These are phyloP conservation scores for Hetaerina titia DNA, from an alignment of 2,888 invertebrate species.

Conservation along the genomic window DNA sequence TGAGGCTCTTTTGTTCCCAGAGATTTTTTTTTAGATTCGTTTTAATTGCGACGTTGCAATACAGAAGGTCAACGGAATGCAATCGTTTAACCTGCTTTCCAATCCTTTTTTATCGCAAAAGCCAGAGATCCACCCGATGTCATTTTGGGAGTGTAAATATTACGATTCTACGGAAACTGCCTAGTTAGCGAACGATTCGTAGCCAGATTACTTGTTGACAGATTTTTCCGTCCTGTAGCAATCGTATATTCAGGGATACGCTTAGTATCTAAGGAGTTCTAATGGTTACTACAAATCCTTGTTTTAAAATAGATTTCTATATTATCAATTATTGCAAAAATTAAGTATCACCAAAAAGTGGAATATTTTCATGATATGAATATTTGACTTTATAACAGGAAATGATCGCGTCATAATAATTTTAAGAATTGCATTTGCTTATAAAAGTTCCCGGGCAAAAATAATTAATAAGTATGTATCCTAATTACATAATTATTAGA, in stretches of 20 bases:
- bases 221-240: not conserved
- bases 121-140: not conserved
- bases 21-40: not conserved
- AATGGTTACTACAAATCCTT: not conserved
- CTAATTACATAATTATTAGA: too few species aligned
- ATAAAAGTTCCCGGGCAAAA: too few species aligned
- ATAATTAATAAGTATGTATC: too few species aligned
- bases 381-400: too few species aligned
- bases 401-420: too few species aligned
- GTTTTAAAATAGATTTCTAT: not conserved
- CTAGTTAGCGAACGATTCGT: not conserved
- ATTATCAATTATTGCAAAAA: too few species aligned
- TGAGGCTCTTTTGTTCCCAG: constrained; percentile 47
- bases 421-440: too few species aligned
- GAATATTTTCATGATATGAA: too few species aligned
- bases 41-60: constrained; percentile 51
- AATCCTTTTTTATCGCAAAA: constrained; percentile 31
- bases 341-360: too few species aligned
- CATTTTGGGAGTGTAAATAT: constrained; percentile 57
- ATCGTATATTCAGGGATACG: not conserved
- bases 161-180: not conserved
- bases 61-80: constrained; percentile 42
- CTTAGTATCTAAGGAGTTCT: not conserved
- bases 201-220: not conserved
- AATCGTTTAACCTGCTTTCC: constrained; percentile 52